Percentiles rank a stretch among this genome's conserved stretches.
phyloP scores from a whole-genome alignment of 2,888 invertebrate genomes.

The Tetanocera ferruginea region DNA sequence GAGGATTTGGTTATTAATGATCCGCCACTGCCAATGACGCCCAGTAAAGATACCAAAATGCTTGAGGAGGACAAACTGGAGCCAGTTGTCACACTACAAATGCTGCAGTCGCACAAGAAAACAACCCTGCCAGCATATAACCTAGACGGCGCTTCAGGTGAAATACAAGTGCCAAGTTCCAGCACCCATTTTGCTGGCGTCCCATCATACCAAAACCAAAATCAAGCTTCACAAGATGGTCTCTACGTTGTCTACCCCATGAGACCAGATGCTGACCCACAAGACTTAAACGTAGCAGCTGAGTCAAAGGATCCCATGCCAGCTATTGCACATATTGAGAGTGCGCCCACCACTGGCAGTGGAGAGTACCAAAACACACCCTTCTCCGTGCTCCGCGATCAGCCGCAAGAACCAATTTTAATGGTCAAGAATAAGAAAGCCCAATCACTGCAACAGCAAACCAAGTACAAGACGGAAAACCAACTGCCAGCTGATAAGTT shows the following conservation, averaged over 20 bases:
- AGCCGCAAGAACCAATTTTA: conserved; percentile 70
- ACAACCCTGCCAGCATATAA: conserved; percentile 58
- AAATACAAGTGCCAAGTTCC: conserved; percentile 58
- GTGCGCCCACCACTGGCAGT: conserved; percentile 50
- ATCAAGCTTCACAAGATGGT: conserved; percentile 52
- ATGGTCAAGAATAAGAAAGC: conserved; percentile 68
- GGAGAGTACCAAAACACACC: conserved; percentile 70
- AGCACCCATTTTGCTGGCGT: conserved; percentile 50
- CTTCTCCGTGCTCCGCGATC: conserved; percentile 68
- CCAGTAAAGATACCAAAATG: conserved; percentile 57
- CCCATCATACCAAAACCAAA: conserved; percentile 33
- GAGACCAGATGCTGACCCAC: conserved; percentile 38
- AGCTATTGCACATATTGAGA: conserved; percentile 52
- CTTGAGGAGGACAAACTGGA: conserved; percentile 66
- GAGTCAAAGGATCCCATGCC: conserved; percentile 52
- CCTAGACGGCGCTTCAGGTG: conserved; percentile 62
- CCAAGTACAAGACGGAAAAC: conserved; percentile 52
- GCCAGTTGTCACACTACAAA: conserved; percentile 77
- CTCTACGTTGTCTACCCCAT: conserved; percentile 61
- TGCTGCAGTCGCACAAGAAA: conserved; percentile 75
- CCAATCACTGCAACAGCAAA: conserved; percentile 59
- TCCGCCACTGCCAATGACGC: conserved; percentile 69
- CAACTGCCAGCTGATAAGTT: conserved; percentile 72
- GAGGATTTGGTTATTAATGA: conserved; percentile 69
- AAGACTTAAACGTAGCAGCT: conserved; percentile 38